phyloP scores from a whole-genome alignment of 2,888 invertebrate genomes.

The Philaethria dido region DNA sequence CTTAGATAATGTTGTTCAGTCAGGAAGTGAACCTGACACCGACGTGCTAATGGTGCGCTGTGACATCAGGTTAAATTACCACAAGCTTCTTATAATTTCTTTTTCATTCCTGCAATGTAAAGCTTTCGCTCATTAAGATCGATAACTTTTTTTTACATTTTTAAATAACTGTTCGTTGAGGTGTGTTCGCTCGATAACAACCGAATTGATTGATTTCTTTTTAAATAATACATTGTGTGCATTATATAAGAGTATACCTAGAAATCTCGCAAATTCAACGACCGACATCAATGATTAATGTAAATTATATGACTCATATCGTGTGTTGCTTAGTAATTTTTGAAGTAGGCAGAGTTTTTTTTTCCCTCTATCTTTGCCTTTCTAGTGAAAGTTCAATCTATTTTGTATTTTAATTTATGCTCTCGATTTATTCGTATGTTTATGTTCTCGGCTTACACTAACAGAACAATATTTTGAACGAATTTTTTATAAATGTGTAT shows the following conservation, averaged over 20 bases:
- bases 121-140: conserved; percentile 16
- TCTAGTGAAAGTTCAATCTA: neutral
- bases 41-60: conserved; percentile 60
- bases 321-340: neutral
- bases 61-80: conserved; percentile 45
- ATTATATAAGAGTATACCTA: neutral
- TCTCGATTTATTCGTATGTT: no score
- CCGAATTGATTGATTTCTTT: neutral
- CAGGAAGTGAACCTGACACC: conserved; percentile 73
- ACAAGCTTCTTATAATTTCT: conserved; percentile 20
- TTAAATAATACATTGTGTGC: neutral
- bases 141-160: conserved; percentile 7
- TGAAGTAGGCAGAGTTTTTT: no score
- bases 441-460: no score
- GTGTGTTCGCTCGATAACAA: neutral
- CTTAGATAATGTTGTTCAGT: conserved; percentile 45
- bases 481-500: no score
- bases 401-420: no score
- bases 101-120: conserved; percentile 10
- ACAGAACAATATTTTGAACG: no score
- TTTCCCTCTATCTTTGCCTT: neutral
- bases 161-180: conserved; percentile 1
- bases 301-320: neutral
- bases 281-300: neutral
- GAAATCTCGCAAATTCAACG: neutral